These are phyloP conservation scores for Drosophila paranaensis DNA, from an alignment of 2,888 invertebrate species.

Conservation along the genomic window DNA sequence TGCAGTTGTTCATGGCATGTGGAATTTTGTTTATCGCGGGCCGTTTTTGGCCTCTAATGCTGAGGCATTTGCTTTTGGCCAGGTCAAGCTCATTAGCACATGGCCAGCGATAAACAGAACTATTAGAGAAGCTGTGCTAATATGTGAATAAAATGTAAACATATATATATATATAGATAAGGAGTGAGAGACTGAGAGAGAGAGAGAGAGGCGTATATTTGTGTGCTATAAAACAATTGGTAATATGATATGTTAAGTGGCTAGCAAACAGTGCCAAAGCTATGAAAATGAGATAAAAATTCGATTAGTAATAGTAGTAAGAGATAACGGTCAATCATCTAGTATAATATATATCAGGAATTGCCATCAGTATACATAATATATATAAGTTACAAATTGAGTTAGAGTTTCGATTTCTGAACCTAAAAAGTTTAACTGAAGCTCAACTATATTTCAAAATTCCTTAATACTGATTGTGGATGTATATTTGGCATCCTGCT, in stretches of 20 bases:
- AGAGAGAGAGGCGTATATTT: not conserved
- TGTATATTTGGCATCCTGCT: too few relatives aligned
- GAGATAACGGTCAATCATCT: not conserved
- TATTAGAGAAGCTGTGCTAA: constrained; percentile 15
- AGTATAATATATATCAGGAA: not conserved
- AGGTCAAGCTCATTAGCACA: constrained; percentile 14
- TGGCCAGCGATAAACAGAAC: constrained; percentile 1
- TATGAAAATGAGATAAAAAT: not conserved
- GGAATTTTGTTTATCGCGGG: not conserved
- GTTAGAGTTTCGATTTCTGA: too few relatives aligned
- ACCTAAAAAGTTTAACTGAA: too few relatives aligned
- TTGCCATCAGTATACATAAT: too few relatives aligned
- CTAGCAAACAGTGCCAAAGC: not conserved
- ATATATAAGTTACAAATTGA: too few relatives aligned
- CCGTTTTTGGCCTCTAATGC: not conserved
- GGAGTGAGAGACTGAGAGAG: not conserved
- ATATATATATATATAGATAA: too few relatives aligned
- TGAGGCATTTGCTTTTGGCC: constrained; percentile 1
- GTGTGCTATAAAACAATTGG: not conserved
- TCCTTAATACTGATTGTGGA: too few relatives aligned
- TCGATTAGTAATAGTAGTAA: not conserved
- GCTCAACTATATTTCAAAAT: too few relatives aligned
- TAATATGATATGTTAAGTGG: not conserved
- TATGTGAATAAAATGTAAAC: not conserved
- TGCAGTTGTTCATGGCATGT: too few relatives aligned